phyloP scores from a whole-genome alignment of 2,797 vertebrate genomes.

The Macrochelys suwanniensis region DNA sequence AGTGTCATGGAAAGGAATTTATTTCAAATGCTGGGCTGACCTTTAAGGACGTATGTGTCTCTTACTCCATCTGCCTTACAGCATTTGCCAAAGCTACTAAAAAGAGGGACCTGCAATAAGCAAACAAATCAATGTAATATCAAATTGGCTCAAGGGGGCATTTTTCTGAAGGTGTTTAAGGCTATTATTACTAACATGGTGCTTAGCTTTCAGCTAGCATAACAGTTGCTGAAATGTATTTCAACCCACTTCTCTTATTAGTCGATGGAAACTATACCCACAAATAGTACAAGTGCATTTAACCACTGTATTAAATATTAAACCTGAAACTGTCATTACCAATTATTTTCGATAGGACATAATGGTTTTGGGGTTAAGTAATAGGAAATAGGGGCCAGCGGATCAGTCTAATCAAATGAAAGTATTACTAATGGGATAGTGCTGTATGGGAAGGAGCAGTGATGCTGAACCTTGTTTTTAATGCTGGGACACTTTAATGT shows the following conservation, averaged over 20 bases:
- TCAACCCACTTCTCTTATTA: constrained; percentile 66
- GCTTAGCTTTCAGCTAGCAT: constrained; percentile 56
- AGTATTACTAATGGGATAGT: constrained; percentile 64
- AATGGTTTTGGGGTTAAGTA: constrained; percentile 76
- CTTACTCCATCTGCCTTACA: constrained; percentile 31
- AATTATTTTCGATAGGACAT: constrained; percentile 75
- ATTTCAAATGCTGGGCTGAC: background rate
- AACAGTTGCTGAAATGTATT: constrained; percentile 57
- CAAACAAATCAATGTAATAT: constrained; percentile 59
- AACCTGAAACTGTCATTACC: constrained; percentile 77
- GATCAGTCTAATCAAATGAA: constrained; percentile 78
- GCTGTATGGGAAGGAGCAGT: constrained; percentile 33
- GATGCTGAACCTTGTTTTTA: constrained; percentile 58
- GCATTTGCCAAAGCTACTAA: constrained; percentile 12
- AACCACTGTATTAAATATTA: constrained; percentile 80
- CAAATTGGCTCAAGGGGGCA: constrained; percentile 45
- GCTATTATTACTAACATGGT: constrained; percentile 32
- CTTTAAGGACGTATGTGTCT: background rate
- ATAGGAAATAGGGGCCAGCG: constrained; percentile 71
- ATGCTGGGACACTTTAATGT: background rate
- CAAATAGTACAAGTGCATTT: constrained; percentile 69
- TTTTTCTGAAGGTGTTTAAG: constrained; percentile 66
- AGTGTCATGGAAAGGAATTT: background rate
- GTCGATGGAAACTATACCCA: constrained; percentile 70
- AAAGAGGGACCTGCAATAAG: constrained; percentile 42